Conservation (phyloP, 1,140 invertebrate species). For the Zelostemma sp. region DNA sequence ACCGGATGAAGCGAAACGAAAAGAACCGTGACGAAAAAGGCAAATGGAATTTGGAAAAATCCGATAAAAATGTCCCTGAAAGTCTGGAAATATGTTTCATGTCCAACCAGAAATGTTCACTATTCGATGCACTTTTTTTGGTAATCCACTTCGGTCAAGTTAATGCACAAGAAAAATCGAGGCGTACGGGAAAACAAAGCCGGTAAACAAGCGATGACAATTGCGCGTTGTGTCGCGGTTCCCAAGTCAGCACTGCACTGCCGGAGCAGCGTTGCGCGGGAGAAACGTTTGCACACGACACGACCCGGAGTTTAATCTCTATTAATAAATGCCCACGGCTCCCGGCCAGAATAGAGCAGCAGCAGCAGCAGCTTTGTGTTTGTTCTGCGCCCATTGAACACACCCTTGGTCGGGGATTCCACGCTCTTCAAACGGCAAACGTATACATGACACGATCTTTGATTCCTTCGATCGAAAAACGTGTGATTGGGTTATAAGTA, state of each 20-base stretch:
- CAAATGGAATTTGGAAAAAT: background rate
- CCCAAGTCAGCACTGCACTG: constrained; percentile 54
- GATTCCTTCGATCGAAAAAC: too few species aligned
- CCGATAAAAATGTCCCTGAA: background rate
- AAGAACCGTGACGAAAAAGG: background rate
- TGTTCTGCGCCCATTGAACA: constrained; percentile 25
- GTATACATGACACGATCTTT: background rate
- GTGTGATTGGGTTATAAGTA: too few species aligned
- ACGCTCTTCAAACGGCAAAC: constrained; percentile 7
- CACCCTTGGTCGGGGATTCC: constrained; percentile 15
- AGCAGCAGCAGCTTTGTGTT: constrained; percentile 18
- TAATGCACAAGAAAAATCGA: too few species aligned
- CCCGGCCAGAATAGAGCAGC: constrained; percentile 42
- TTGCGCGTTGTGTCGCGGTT: constrained; percentile 38
- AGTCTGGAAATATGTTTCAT: too few species aligned
- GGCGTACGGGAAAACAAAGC: background rate
- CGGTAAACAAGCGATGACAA: constrained; percentile 11
- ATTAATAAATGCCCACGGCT: constrained; percentile 66
- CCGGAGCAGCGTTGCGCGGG: constrained; percentile 50
- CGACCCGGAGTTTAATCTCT: constrained; percentile 69
- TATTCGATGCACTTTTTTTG: too few species aligned
- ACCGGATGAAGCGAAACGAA: background rate
- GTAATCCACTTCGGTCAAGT: too few species aligned
- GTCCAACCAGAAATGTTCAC: too few species aligned
- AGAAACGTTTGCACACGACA: constrained; percentile 68